Base-by-base conservation (phyloP, 2,797 vertebrate species). In the Iguana delicatissima region DNA sequence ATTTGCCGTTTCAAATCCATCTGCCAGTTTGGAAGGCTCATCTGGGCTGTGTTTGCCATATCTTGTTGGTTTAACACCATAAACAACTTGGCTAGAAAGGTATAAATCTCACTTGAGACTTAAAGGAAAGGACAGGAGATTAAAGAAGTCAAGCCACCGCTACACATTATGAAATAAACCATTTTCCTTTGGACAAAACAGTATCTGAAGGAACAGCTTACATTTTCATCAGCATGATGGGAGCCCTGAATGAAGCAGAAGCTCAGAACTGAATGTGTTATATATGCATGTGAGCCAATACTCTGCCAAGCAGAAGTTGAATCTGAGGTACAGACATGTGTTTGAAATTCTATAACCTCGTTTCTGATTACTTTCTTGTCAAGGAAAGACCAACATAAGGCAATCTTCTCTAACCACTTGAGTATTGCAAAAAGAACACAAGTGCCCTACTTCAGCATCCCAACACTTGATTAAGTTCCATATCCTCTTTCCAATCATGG, bases 91-190 rank as follows among this genome's bases (percentile, higher is more conserved):
- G 22, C 13, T 46, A 83, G 69, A 46, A 74, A 76, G 6, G 72
- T 38, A 42, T 46, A 74, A 20, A 32, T 89, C 50, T 35, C 50
- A 8, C 20, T 38, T 55, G 7, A 42, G 52, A 42, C 59, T 29
- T 29, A 59, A 86, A 46, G 10, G 18, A 18, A 84, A 76, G 52
- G 29, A 76, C 13, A 35, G 14, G 46, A 89, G 29, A 84, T 76
- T 72, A 84, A 84, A 74, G 42, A n/a, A 84, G 46, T 42, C 57
- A 84, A 79, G 73, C 9, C 29, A 77, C 46, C 18, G 12, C 8
- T 84, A 50, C 29, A 67, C 64, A 20, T 73, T 73, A 79, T 89
- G 80, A 29, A 79, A 82, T 18, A 88, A 89, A 79, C 29, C 57
- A 73, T 32, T 89, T 84, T 12, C 42, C 57, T 20, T 22, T 67